Percentiles rank a stretch among this genome's conserved stretches.
phyloP scores from a whole-genome alignment of 2,113 vertebrate species.

The Crotalus helleri region DNA sequence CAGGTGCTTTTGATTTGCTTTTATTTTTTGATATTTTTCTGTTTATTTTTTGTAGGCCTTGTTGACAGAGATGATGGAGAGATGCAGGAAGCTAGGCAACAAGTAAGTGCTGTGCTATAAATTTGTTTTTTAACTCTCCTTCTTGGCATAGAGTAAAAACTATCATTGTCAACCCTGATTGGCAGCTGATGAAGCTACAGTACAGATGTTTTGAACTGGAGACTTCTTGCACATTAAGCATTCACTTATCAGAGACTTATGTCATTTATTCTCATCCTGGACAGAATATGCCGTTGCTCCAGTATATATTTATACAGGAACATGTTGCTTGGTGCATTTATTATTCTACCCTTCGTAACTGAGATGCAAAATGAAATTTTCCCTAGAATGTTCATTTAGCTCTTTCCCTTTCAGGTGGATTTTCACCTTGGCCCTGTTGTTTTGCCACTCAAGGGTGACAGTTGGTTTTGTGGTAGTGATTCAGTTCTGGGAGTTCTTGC shows the following conservation, averaged over 20 bases:
- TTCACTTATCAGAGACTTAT: too few species aligned
- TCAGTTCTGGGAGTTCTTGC: neutral
- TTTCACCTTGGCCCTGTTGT: neutral
- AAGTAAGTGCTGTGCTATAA: constrained; percentile 79
- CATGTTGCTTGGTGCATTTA: neutral
- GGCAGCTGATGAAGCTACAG: neutral
- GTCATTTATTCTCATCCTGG: neutral
- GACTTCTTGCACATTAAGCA: neutral
- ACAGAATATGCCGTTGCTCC: neutral
- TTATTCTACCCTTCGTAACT: neutral
- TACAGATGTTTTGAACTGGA: neutral
- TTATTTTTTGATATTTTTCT: constrained; percentile 45
- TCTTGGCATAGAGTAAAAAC: neutral
- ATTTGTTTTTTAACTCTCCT: rapidly evolving
- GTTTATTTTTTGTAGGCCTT: constrained; percentile 71
- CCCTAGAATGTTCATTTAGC: neutral
- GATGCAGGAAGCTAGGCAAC: constrained; percentile 93
- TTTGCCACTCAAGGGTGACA: neutral
- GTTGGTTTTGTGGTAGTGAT: neutral
- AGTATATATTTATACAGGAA: neutral
- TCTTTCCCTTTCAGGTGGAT: neutral
- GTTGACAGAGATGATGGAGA: constrained; percentile 96
- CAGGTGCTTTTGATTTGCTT: neutral
- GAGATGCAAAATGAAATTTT: neutral
- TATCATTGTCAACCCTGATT: too few species aligned